Evolutionary conservation across 1,140 invertebrate genomes (phyloP), one percentile per base, ranked within the genome.

Genomic region (Bombus soroeensis): DNA sequence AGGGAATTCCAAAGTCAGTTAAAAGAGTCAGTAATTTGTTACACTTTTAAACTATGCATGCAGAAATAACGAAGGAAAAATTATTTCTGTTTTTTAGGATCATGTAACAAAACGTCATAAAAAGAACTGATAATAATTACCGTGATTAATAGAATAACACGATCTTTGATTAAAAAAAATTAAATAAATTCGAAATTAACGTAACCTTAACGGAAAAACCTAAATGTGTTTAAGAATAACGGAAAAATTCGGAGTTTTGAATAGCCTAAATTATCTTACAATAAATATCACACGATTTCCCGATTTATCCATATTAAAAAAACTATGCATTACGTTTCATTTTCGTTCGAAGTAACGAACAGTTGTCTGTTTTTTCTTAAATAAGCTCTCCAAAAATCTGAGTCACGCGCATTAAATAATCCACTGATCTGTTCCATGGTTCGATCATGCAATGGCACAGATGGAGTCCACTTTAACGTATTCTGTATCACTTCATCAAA

Each of bases 391-490:
- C 94, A 95, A 66, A 83, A 92, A 4, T 59, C 13, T 47, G 25
- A 0, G 18, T 64, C 15, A 1, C 81, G 83, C 9, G 32, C 0
- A 25, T 91, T 82, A 62, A 94, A 91, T 47, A 94, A 89, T 3
- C 79, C 72, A 43, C 91, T 70, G 10, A 95, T 75, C 66, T 94
- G 93, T 6, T 87, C 59, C 10, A 88, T 66, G 0, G 92, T 92
- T 68, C 71, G 66, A 3, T 79, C 43, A 9, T 82, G 81, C 43
- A 95, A 77, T 6, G 88, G 10, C 62, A 86, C 28, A 15, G n/a
- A 79, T 32, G 93, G 93, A 10, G 78, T 88, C 94, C 95, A 95
- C 1, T 88, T 91, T 25, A 94, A 62, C 12, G 94, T 37, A 47
- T 74, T 83, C 6, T 47, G 70, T 1, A 89, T 75, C 8, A 94